phyloP scores from a whole-genome alignment of 2,888 invertebrate species.

The Scaptomyza cyrtandrae region DNA sequence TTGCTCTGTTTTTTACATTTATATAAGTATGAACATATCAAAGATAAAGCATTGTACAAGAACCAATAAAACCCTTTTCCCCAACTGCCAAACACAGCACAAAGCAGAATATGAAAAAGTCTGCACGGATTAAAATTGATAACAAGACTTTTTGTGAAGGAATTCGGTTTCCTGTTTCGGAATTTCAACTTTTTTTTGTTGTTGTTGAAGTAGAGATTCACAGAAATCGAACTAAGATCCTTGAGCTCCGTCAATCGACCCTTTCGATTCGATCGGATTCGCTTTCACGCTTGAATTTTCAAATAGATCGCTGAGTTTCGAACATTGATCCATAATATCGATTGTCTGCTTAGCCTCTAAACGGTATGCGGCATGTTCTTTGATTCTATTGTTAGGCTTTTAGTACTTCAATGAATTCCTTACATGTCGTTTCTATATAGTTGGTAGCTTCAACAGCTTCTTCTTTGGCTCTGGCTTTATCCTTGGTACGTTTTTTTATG shows the following conservation, averaged over 20 bases:
- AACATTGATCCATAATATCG: slow-evolving; percentile 23
- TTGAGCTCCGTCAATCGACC: not conserved
- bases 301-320: not conserved
- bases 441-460: slow-evolving; percentile 15
- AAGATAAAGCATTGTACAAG: too few species aligned
- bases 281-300: slow-evolving; percentile 56
- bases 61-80: not conserved
- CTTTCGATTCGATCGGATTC: slow-evolving; percentile 23
- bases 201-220: too few species aligned
- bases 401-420: not conserved
- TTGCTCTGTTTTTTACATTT: too few species aligned
- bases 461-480: not conserved
- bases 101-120: not conserved
- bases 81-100: not conserved
- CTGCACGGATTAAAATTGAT: slow-evolving; percentile 75
- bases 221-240: slow-evolving; percentile 21
- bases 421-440: not conserved
- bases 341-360: slow-evolving; percentile 15
- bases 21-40: too few species aligned
- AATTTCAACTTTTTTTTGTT: slow-evolving; percentile 35
- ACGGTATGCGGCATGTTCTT: slow-evolving; percentile 19
- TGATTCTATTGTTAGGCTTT: slow-evolving; percentile 22
- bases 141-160: slow-evolving; percentile 62
- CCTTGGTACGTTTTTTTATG: slow-evolving; percentile 17
- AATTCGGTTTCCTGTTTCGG: not conserved